Evolutionary conservation across 2,888 invertebrate genomes (phyloP).

Genomic region (Troides helena): DNA sequence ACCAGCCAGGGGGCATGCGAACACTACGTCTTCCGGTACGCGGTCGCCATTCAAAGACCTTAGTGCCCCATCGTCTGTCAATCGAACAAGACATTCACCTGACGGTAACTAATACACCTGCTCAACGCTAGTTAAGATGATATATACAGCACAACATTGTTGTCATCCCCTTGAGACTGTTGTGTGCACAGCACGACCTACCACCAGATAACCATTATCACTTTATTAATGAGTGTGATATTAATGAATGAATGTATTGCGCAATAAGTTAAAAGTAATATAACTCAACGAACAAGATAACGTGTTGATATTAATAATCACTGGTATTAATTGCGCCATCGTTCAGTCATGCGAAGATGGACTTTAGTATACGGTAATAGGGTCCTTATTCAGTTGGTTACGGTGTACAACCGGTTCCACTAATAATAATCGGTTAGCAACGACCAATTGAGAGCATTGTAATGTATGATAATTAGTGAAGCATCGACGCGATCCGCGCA

Average conservation of each 20-base stretch:
- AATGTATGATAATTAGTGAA: constrained; percentile 65
- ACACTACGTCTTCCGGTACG: no score
- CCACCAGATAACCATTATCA: no score
- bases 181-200: no score
- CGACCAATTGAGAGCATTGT: constrained; percentile 58
- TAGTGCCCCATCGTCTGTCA: no score
- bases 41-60: no score
- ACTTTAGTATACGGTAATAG: neutral
- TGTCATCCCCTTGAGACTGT: no score
- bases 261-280: constrained; percentile 44
- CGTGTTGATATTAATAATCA: constrained; percentile 23
- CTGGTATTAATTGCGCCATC: constrained; percentile 9
- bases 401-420: constrained; percentile 13
- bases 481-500: constrained; percentile 61
- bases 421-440: constrained; percentile 41
- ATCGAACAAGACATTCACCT: no score
- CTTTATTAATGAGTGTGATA: constrained; percentile 28
- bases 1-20: no score
- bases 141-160: no score
- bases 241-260: constrained; percentile 30
- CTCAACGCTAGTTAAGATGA: no score
- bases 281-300: constrained; percentile 17
- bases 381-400: no score
- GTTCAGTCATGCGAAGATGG: neutral
- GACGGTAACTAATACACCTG: no score